Conservation (phyloP, 2,113 vertebrate species). For the Eulemur macaco region DNA sequence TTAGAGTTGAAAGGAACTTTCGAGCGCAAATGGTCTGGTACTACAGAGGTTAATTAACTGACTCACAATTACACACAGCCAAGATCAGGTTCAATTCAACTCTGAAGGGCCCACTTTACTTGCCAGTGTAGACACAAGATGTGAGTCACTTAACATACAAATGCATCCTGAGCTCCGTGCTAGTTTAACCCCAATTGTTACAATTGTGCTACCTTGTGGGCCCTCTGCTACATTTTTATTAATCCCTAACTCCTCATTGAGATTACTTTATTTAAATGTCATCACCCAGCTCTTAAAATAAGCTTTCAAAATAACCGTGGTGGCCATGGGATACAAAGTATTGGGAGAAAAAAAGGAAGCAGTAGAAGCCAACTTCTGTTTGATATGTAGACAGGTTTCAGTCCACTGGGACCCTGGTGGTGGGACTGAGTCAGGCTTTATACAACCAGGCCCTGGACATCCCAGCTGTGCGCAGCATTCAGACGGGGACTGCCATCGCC, state of each 20-base stretch:
- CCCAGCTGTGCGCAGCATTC: conserved; percentile 69
- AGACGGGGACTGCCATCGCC: conserved; percentile 68
- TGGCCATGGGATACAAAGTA: conserved; percentile 74
- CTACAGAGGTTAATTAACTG: conserved; percentile 61
- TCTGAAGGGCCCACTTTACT: conserved; percentile 48
- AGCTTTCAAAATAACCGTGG: conserved; percentile 77
- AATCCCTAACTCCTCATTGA: conserved; percentile 77
- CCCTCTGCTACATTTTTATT: conserved; percentile 73
- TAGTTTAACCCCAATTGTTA: conserved; percentile 66
- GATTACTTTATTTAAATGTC: conserved; percentile 81
- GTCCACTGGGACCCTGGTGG: conserved; percentile 73
- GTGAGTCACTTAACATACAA: conserved; percentile 58
- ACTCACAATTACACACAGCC: neutral
- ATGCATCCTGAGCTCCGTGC: conserved; percentile 42
- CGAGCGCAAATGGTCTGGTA: neutral
- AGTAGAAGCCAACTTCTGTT: conserved; percentile 68
- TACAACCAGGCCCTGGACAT: conserved; percentile 63
- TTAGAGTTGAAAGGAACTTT: conserved; percentile 30
- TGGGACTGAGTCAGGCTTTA: conserved; percentile 71
- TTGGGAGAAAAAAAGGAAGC: conserved; percentile 71
- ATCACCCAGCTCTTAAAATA: conserved; percentile 78
- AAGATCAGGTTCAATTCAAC: conserved; percentile 47
- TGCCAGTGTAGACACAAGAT: conserved; percentile 69
- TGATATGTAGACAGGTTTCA: conserved; percentile 74
- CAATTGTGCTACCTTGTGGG: conserved; percentile 56